Evolutionary conservation across 2,113 vertebrate genomes (phyloP), one percentile per base, ranked within the genome.

Genomic region (Zosterops japonicus): DNA sequence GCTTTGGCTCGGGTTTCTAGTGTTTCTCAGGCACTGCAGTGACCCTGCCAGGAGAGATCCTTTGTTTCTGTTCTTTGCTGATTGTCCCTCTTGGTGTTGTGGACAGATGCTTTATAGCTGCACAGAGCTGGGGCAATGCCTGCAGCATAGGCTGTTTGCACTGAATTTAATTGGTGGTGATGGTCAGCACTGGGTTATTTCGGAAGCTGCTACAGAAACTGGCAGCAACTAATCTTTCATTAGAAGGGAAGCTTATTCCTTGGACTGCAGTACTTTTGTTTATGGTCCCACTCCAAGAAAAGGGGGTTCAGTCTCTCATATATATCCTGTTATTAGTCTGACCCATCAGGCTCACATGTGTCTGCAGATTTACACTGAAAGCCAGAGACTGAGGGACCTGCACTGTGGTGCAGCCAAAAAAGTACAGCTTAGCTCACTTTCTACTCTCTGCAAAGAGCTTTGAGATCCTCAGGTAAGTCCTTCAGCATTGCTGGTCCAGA

Each of bases 51-150:
- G 41, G 59, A 92, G 63, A 85, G 24, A 84, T 31, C 75, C 24
- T 88, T 89, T 96, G 85, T 93, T 90, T 89, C 82, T 90, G 12
- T 77, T 88, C 63, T 71, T 69, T 82, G 56, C 71, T 69, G 50
- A 70, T 74, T 85, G 39, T 60, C 16, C 47, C 22, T 46, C 6
- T 68, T 61, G 68, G 79, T 78, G 55, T 75, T 68, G 69, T 21
- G 64, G 65, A 64, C 72, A 84, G 59, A 56, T 92, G 61, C 93
- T 87, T 59, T 90, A 74, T 53, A 86, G 83, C 36, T 50, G 14
- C 41, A 23, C 0, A 6, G 68, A 78, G 49, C 44, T 50, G 72
- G 65, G 25, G n/a, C 35, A 86, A 61, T n/a, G 65, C 23, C 56
- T 93, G 72, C 35, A 50, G 72, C 71, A 53, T 29, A 67, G 50